Evolutionary conservation across 2,113 vertebrate species (phyloP).

Genomic region (Coregonus clupeaformis): DNA sequence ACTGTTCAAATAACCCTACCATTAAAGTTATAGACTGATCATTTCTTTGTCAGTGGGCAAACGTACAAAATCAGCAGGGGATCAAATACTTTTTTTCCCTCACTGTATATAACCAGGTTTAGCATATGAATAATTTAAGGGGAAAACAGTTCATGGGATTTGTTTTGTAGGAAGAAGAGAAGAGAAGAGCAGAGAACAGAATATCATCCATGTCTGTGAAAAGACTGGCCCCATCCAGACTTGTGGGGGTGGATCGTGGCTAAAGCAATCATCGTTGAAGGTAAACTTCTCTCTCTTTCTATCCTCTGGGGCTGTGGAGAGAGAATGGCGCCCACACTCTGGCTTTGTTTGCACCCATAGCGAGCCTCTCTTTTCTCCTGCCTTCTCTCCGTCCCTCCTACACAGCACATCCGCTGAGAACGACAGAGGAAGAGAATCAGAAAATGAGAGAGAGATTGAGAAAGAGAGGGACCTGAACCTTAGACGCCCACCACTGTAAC

Average conservation of each 20-base stretch:
- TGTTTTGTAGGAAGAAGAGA: neutral
- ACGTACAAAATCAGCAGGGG: too few relatives aligned
- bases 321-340: constrained; percentile 23
- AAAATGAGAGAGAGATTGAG: neutral
- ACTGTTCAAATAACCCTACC: too few relatives aligned
- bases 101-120: neutral
- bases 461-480: constrained; percentile 9
- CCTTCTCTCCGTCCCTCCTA: constrained; percentile 15
- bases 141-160: neutral
- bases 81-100: too few relatives aligned
- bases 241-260: neutral
- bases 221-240: neutral
- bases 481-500: constrained; percentile 31
- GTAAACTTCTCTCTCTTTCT: neutral
- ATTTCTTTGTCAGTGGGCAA: too few relatives aligned
- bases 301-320: neutral
- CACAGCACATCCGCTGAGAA: constrained; percentile 5
- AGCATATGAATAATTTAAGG: neutral
- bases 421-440: neutral
- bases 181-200: neutral
- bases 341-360: constrained; percentile 31
- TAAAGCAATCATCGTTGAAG: neutral
- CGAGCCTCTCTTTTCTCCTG: neutral
- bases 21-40: too few relatives aligned
- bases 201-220: neutral